Conservation (phyloP, 2,888 invertebrate genomes). For the Chymomyza amoena region DNA sequence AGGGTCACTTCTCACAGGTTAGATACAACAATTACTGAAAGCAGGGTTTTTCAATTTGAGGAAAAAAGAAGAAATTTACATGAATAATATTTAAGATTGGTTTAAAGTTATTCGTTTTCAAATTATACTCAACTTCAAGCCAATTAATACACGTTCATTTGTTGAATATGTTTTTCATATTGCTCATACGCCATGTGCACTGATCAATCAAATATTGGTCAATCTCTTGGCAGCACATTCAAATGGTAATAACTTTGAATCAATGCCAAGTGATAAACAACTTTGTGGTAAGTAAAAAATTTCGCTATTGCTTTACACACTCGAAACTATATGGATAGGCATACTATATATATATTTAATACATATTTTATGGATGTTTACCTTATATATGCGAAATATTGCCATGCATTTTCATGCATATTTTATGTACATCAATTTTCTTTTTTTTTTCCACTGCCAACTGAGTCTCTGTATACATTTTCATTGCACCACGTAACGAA, state of each 20-base stretch:
- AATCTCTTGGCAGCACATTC: neutral
- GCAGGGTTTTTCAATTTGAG: no score
- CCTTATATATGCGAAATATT: slow-evolving; percentile 2
- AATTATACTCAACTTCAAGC: no score
- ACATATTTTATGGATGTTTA: neutral
- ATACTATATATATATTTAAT: no score
- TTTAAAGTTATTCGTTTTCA: no score
- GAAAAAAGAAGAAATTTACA: no score
- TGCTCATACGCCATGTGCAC: no score
- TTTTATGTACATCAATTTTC: slow-evolving; percentile 35
- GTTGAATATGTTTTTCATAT: no score
- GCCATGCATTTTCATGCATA: slow-evolving; percentile 41
- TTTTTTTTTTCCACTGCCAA: neutral
- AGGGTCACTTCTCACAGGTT: no score
- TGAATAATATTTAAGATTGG: no score
- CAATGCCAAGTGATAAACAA: neutral
- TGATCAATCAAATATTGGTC: neutral
- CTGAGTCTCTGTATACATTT: slow-evolving; percentile 46
- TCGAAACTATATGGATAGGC: neutral
- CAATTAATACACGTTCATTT: no score
- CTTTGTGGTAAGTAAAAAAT: neutral
- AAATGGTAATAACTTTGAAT: neutral
- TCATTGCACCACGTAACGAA: slow-evolving; percentile 34
- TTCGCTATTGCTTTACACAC: neutral
- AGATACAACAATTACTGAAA: no score